Conservation (phyloP, 2,888 invertebrate species). For the Himalopsyche japonica region DNA sequence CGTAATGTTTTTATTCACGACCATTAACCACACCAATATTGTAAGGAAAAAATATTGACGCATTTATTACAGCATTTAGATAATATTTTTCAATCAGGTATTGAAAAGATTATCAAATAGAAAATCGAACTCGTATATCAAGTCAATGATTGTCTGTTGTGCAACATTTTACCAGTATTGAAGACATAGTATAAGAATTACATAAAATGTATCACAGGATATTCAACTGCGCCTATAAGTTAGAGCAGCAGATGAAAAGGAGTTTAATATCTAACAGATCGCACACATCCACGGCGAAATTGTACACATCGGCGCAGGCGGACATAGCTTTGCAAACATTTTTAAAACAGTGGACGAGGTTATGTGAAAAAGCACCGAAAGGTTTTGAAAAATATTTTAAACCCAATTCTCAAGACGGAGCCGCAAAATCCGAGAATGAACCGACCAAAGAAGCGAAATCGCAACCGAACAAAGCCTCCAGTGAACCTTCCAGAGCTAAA, state of each 20-base stretch:
- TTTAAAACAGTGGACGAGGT: conserved; percentile 64
- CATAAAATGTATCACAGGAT: conserved; percentile 25
- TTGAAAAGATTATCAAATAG: background rate
- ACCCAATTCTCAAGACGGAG: conserved; percentile 55
- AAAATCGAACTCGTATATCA: background rate
- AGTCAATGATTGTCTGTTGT: background rate
- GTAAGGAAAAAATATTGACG: background rate
- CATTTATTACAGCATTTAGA: background rate
- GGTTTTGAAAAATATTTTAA: conserved; percentile 93
- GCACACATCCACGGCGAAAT: background rate
- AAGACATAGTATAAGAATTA: background rate
- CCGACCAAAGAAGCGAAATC: conserved; percentile 53
- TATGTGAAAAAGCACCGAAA: conserved; percentile 84
- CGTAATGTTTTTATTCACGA: background rate
- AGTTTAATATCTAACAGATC: conserved; percentile 4
- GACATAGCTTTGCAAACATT: conserved; percentile 62
- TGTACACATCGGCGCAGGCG: conserved; percentile 44
- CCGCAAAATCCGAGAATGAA: conserved; percentile 49
- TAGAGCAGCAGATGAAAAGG: conserved; percentile 19
- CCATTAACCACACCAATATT: background rate
- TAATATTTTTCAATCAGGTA: background rate
- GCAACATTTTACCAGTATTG: background rate
- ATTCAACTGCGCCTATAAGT: conserved; percentile 18
- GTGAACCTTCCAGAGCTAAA: conserved; percentile 45
- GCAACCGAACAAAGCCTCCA: conserved; percentile 47